Percentiles rank a stretch among this genome's conserved stretches.
Conservation (phyloP, 2,888 invertebrate genomes). For the Entomobrya proxima region DNA sequence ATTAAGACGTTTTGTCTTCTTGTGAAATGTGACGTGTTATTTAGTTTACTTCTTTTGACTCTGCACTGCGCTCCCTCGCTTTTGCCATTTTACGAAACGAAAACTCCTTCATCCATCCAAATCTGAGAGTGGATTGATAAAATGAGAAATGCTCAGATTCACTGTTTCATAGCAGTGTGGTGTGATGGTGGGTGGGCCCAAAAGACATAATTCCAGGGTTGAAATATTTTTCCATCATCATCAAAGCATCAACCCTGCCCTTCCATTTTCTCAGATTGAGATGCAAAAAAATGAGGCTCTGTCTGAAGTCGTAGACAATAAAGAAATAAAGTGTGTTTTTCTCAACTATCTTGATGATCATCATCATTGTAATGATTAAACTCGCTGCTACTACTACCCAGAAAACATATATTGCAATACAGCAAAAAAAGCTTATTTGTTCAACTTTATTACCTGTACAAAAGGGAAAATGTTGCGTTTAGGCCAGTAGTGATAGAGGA, state of each 20-base stretch:
- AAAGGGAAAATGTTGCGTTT: neutral
- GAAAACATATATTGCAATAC: conserved; percentile 12
- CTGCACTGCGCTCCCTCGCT: too few species aligned
- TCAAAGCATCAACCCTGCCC: conserved; percentile 35
- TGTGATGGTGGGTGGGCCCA: conserved; percentile 56
- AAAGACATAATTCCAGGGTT: conserved; percentile 48
- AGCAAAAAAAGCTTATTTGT: neutral
- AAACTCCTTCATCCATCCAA: too few species aligned
- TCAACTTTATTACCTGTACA: conserved; percentile 5
- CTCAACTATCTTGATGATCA: neutral
- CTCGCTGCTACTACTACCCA: neutral
- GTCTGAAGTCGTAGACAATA: neutral
- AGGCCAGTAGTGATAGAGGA: too few species aligned
- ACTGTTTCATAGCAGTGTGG: too few species aligned
- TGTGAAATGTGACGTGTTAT: conserved; percentile 16
- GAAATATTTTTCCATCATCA: conserved; percentile 47
- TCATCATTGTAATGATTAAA: conserved; percentile 39
- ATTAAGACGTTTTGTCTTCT: conserved; percentile 55
- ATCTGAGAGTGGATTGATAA: too few species aligned
- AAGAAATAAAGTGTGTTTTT: conserved; percentile 1
- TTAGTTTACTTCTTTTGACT: conserved; percentile 1
- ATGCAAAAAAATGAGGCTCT: conserved; percentile 45
- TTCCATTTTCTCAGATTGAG: conserved; percentile 40
- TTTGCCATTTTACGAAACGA: too few species aligned
- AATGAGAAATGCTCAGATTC: too few species aligned